Evolutionary conservation across 2,888 invertebrate genomes (phyloP).

Genomic region (Agrypnus murinus): DNA sequence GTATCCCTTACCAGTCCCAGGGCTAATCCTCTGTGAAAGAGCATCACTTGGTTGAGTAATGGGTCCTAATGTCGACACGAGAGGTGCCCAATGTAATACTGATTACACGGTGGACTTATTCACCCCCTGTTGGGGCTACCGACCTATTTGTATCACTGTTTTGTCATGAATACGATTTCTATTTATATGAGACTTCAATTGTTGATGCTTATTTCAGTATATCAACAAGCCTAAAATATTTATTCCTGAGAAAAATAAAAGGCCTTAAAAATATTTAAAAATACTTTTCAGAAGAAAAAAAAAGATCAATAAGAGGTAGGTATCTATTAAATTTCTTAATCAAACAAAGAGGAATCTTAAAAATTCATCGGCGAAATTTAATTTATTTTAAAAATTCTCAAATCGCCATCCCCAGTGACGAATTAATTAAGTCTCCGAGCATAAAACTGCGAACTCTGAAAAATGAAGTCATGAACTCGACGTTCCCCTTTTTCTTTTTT

Average conservation of each 20-base stretch:
- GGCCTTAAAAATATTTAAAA: neutral
- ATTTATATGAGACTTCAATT: slow-evolving; percentile 35
- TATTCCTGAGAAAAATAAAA: neutral
- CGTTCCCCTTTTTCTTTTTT: slow-evolving; percentile 67
- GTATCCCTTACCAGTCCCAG: slow-evolving; percentile 58
- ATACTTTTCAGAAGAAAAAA: slow-evolving; percentile 16
- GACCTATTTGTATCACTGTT: slow-evolving; percentile 45
- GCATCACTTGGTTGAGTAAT: slow-evolving; percentile 66
- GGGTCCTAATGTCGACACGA: slow-evolving; percentile 67
- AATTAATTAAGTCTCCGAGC: slow-evolving; percentile 71
- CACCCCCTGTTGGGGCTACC: slow-evolving; percentile 56
- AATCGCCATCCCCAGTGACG: slow-evolving; percentile 66
- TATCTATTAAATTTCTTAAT: slow-evolving; percentile 43
- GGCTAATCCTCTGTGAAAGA: slow-evolving; percentile 61
- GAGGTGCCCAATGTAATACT: slow-evolving; percentile 61
- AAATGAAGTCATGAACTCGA: slow-evolving; percentile 68
- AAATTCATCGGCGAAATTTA: slow-evolving; percentile 66
- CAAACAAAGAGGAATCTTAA: slow-evolving; percentile 62
- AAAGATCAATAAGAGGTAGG: slow-evolving; percentile 22
- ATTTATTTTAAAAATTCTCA: slow-evolving; percentile 67
- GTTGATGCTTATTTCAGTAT: slow-evolving; percentile 35
- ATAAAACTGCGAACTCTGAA: slow-evolving; percentile 65
- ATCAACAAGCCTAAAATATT: too few species aligned
- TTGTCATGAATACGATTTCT: slow-evolving; percentile 45
- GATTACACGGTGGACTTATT: slow-evolving; percentile 58